phyloP scores from a whole-genome alignment of 2,797 vertebrate genomes.

The Synanceia verrucosa region DNA sequence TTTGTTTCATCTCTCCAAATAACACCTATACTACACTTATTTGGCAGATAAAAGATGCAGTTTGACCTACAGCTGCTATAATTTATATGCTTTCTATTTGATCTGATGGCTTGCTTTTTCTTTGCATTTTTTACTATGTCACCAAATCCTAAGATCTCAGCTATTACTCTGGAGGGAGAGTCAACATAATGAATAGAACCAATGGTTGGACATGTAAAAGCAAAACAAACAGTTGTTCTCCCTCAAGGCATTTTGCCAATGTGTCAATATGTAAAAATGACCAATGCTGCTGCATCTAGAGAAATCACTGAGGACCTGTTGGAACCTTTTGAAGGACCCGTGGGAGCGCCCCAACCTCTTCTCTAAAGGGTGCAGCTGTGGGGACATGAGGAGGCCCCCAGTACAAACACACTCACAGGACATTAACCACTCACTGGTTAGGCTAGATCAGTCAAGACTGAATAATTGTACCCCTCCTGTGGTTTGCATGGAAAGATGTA shows the following conservation, averaged over 20 bases:
- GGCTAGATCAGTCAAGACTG: conserved; percentile 77
- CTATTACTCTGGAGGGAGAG: neutral
- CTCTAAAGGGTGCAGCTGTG: conserved; percentile 61
- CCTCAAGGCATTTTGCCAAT: neutral
- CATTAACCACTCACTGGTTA: conserved; percentile 66
- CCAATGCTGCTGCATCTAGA: neutral
- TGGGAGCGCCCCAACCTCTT: conserved; percentile 10
- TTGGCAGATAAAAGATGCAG: no score
- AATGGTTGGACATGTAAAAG: neutral
- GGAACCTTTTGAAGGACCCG: conserved; percentile 2
- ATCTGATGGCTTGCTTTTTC: neutral
- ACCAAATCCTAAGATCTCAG: neutral
- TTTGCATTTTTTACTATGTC: neutral
- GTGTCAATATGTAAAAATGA: neutral
- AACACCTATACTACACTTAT: no score
- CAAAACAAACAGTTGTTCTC: neutral
- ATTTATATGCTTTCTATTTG: neutral
- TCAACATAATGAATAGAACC: neutral
- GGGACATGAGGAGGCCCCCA: conserved; percentile 42
- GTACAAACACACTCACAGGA: conserved; percentile 13
- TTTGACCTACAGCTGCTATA: no score
- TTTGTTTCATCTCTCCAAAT: no score
- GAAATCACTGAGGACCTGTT: neutral
- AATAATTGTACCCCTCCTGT: conserved; percentile 61
- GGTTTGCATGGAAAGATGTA: conserved; percentile 68